Percentiles rank a stretch among this genome's conserved stretches.
Evolutionary conservation across 2,797 vertebrate species (phyloP).

Genomic region (Vespertilio murinus): DNA sequence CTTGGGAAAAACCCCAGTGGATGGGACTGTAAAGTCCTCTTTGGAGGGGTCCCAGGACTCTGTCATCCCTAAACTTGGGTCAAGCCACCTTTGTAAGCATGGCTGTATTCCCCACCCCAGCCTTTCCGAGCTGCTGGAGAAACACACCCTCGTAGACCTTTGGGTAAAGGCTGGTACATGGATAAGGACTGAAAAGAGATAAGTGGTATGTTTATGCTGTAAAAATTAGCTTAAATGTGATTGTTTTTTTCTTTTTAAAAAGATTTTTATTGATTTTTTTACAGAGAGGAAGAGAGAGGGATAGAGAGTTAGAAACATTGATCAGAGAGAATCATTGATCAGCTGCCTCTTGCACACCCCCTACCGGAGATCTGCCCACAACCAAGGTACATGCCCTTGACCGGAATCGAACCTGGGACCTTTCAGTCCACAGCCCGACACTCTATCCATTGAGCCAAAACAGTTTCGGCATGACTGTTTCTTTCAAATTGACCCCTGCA

Average conservation of each 20-base stretch:
- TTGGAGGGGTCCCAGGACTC: background rate
- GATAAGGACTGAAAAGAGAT: background rate
- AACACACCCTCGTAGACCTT: background rate
- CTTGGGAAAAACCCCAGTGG: background rate
- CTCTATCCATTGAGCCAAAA: too few relatives aligned
- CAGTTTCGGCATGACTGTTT: too few relatives aligned
- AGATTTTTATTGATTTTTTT: too few relatives aligned
- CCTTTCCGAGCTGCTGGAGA: background rate
- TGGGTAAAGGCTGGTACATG: background rate
- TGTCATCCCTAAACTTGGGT: background rate
- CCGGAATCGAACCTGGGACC: too few relatives aligned
- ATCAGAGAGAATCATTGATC: too few relatives aligned
- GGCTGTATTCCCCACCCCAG: background rate
- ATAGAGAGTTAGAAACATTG: too few relatives aligned
- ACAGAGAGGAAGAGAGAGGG: too few relatives aligned
- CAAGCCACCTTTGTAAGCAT: background rate
- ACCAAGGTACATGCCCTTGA: too few relatives aligned
- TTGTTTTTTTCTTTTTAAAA: too few relatives aligned
- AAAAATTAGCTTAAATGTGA: background rate
- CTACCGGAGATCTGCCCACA: too few relatives aligned
- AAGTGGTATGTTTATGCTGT: background rate
- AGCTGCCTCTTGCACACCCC: too few relatives aligned
- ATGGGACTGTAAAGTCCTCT: background rate
- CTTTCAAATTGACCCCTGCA: background rate
- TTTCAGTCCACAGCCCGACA: too few relatives aligned